Evolutionary conservation across 2,888 invertebrate genomes (phyloP).

Genomic region (Cactoblastis cactorum): DNA sequence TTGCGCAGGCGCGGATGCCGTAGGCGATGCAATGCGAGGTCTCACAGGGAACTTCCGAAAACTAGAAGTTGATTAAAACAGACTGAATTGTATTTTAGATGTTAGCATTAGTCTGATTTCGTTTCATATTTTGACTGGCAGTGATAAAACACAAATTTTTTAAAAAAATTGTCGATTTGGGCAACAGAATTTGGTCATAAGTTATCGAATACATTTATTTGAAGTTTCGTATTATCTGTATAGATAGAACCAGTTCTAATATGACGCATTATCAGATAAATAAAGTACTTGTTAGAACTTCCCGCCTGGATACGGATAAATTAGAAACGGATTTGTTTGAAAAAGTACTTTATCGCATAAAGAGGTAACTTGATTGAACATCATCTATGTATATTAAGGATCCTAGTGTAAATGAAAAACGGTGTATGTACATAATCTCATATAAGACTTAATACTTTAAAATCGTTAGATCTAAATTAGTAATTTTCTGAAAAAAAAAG

Average conservation of each 20-base stretch:
- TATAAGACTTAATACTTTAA: constrained; percentile 3
- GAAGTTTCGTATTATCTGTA: neutral
- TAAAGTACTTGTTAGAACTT: neutral
- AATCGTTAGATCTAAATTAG: neutral
- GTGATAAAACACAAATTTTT: neutral
- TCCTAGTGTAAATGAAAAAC: neutral
- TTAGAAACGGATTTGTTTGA: neutral
- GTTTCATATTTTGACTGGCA: constrained; percentile 1
- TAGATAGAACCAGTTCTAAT: neutral
- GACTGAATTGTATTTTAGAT: constrained; percentile 10
- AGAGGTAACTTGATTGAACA: no score
- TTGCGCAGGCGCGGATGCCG: constrained; percentile 81
- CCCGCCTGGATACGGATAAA: neutral
- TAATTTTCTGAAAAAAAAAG: neutral
- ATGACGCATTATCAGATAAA: neutral
- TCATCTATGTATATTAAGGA: neutral
- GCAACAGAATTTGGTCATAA: neutral
- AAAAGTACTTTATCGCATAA: no score
- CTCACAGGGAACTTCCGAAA: constrained; percentile 88
- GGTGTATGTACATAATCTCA: neutral
- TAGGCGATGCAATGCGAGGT: constrained; percentile 83
- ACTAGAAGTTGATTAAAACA: constrained; percentile 84
- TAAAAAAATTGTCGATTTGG: neutral
- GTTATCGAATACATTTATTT: neutral
- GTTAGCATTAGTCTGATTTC: neutral